Conservation (phyloP, 1,140 invertebrate genomes). For the Aporrectodea caliginosa region DNA sequence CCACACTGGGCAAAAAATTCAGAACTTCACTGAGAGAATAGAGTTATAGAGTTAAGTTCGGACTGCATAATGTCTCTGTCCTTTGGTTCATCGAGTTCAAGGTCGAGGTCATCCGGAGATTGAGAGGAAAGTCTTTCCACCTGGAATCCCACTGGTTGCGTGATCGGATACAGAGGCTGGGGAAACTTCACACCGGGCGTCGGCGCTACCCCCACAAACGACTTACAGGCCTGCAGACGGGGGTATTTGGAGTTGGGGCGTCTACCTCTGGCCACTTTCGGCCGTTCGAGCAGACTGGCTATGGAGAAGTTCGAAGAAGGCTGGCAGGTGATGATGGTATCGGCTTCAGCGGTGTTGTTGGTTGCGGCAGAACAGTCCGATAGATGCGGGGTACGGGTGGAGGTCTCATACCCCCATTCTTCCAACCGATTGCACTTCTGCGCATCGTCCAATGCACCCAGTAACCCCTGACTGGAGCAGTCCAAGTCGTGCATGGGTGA, state of each 20-base stretch:
- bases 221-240: slow-evolving; percentile 56
- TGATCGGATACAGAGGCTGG: slow-evolving; percentile 55
- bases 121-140: slow-evolving; percentile 38
- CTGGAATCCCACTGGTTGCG: slow-evolving; percentile 55
- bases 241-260: slow-evolving; percentile 58
- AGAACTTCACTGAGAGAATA: no score
- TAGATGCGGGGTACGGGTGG: no score
- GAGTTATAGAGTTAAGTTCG: no score
- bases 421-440: neutral
- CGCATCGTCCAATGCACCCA: neutral
- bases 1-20: no score
- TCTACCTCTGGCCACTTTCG: slow-evolving; percentile 53
- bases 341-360: neutral
- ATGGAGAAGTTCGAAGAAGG: slow-evolving; percentile 43
- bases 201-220: slow-evolving; percentile 30
- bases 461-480: neutral
- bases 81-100: no score
- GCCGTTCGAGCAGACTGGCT: slow-evolving; percentile 49
- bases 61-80: no score
- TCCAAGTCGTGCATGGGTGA: neutral
- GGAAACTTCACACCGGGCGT: slow-evolving; percentile 35
- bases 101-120: neutral
- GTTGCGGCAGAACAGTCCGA: no score
- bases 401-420: neutral
- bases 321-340: slow-evolving; percentile 23